Evolutionary conservation across 2,888 invertebrate genomes (phyloP).

Genomic region (Scaptomyza tumidula): DNA sequence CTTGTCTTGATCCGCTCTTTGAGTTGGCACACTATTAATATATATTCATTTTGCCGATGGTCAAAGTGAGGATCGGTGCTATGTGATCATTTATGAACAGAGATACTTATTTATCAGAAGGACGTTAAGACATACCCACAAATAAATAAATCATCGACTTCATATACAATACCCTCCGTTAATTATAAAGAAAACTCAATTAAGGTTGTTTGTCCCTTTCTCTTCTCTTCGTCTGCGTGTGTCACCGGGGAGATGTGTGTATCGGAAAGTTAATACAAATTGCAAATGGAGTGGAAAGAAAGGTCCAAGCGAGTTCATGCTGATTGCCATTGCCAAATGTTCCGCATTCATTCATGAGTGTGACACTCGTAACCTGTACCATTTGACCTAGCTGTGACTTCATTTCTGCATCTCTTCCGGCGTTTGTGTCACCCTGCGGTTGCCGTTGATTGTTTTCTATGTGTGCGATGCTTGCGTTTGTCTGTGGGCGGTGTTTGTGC

Average conservation of each 20-base stretch:
- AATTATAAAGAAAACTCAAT: neutral
- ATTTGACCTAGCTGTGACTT: slow-evolving; percentile 51
- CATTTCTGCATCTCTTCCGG: slow-evolving; percentile 68
- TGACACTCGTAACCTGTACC: slow-evolving; percentile 18
- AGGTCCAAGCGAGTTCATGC: neutral
- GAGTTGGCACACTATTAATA: no score
- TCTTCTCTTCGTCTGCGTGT: neutral
- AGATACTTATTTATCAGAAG: no score
- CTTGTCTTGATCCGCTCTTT: no score
- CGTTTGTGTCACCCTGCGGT: slow-evolving; percentile 74
- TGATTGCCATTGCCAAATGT: slow-evolving; percentile 22
- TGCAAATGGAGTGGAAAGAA: neutral
- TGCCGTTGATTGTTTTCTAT: slow-evolving; percentile 81
- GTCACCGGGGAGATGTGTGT: neutral
- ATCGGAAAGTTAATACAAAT: neutral
- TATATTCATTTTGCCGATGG: no score
- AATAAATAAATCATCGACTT: no score
- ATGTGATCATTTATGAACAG: no score
- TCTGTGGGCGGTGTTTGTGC: neutral
- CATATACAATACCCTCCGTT: no score
- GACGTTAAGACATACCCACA: no score
- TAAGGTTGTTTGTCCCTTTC: neutral
- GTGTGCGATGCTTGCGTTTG: slow-evolving; percentile 61
- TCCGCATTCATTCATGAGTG: slow-evolving; percentile 42
- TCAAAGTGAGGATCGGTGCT: no score